Conservation (phyloP, 2,888 invertebrate species). For the Noctua comes region DNA sequence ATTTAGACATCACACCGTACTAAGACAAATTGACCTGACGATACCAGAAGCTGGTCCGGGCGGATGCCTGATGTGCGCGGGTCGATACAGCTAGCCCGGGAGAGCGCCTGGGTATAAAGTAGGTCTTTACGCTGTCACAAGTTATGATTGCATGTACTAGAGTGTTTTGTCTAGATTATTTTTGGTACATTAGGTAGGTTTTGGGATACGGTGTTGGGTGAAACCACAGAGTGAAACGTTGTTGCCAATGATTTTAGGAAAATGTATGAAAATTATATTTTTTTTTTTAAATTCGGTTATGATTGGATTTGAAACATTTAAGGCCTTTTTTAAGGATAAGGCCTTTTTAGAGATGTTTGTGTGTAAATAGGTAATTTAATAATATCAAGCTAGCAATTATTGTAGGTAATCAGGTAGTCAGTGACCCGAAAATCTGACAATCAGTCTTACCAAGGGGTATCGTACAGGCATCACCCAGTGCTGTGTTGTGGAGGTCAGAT, state of each 20-base stretch:
- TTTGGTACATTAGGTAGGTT: background rate
- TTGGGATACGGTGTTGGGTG: background rate
- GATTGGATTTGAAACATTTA: too few species aligned
- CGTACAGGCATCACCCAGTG: too few species aligned
- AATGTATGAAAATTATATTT: background rate
- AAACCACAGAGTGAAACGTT: background rate
- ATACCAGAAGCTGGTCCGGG: slow-evolving; percentile 51
- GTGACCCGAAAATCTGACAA: too few species aligned
- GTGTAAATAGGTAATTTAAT: too few species aligned
- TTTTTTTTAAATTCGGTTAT: too few species aligned
- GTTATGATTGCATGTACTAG: slow-evolving; percentile 55
- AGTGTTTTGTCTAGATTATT: slow-evolving; percentile 37
- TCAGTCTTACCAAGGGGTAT: too few species aligned
- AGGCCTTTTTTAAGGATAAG: too few species aligned
- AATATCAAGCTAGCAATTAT: too few species aligned
- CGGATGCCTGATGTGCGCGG: slow-evolving; percentile 55
- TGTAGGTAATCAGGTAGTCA: too few species aligned
- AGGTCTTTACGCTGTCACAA: slow-evolving; percentile 59
- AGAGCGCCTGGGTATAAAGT: slow-evolving; percentile 60
- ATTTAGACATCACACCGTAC: slow-evolving; percentile 38
- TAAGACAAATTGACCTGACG: slow-evolving; percentile 61
- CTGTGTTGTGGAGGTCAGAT: too few species aligned
- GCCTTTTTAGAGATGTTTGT: too few species aligned
- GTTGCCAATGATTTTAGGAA: background rate
- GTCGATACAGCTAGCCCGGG: slow-evolving; percentile 82